phyloP scores from a whole-genome alignment of 2,888 invertebrate genomes.

The Dasysyrphus albostriatus region DNA sequence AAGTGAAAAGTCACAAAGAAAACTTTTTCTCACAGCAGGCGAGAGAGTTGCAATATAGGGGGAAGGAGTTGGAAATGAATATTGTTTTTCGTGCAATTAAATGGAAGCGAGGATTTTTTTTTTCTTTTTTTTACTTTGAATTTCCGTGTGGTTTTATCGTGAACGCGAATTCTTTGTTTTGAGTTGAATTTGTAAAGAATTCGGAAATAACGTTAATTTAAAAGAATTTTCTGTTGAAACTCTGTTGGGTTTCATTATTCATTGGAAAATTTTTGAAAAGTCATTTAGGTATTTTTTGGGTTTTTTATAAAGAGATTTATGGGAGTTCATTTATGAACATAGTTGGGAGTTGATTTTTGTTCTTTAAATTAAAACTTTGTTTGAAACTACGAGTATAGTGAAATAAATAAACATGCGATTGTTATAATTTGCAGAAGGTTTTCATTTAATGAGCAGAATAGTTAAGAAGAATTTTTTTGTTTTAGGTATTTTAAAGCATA shows the following conservation, averaged over 20 bases:
- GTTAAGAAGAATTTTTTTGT: too few species aligned
- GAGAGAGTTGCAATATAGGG: neutral
- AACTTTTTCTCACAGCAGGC: conserved; percentile 10
- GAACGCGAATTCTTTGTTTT: conserved; percentile 44
- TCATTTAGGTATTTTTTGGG: conserved; percentile 22
- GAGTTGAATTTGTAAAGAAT: conserved; percentile 46
- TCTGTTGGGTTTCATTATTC: conserved; percentile 29
- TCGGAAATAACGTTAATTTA: conserved; percentile 43
- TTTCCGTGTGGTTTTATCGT: conserved; percentile 37
- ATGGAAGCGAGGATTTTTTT: conserved; percentile 25
- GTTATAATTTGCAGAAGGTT: neutral
- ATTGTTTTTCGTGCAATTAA: conserved; percentile 64
- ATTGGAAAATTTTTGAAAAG: conserved; percentile 21
- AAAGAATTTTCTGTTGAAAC: conserved; percentile 36
- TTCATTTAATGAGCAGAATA: neutral
- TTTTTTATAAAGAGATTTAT: conserved; percentile 5
- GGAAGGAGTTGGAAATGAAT: conserved; percentile 20
- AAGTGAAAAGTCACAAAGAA: conserved; percentile 50
- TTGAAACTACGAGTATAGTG: neutral
- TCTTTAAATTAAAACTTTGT: neutral
- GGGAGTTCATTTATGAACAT: neutral
- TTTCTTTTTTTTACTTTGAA: conserved; percentile 18
- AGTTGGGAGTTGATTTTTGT: neutral
- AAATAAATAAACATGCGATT: neutral
- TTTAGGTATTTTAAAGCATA: too few species aligned